These are phyloP conservation scores for Gasterosteus aculeatus DNA, from an alignment of 2,113 vertebrate genomes.

Conservation along the genomic window DNA sequence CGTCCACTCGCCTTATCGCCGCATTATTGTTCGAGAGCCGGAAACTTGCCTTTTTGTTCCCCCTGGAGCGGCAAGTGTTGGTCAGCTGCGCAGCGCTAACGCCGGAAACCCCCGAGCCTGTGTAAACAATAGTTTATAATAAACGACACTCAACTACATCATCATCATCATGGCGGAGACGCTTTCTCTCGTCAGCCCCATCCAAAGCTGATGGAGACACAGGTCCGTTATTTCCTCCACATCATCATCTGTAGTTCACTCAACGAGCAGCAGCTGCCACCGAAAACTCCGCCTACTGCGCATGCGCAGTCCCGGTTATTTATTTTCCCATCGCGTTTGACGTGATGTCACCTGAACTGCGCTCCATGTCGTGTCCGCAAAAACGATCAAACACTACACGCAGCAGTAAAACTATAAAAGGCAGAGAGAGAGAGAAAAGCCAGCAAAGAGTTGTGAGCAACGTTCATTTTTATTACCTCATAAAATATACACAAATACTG, in stretches of 20 bases:
- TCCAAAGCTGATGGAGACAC: not conserved
- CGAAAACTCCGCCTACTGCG: not conserved
- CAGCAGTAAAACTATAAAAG: not conserved
- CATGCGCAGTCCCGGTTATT: not conserved
- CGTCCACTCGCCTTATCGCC: not conserved
- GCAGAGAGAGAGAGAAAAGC: not conserved
- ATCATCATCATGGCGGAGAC: not conserved
- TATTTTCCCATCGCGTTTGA: not conserved
- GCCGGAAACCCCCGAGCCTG: constrained; percentile 35
- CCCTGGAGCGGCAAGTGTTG: constrained; percentile 18
- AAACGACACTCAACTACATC: not conserved
- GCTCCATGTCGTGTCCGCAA: not conserved
- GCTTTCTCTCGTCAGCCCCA: not conserved
- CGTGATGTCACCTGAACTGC: constrained; percentile 18
- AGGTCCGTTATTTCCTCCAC: constrained; percentile 66
- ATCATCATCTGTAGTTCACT: constrained; percentile 25
- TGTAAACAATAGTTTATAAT: not conserved
- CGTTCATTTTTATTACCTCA: constrained; percentile 82
- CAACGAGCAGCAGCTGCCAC: constrained; percentile 18
- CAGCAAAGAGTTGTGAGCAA: constrained; percentile 51
- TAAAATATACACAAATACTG: constrained; percentile 89
- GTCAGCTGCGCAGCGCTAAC: constrained; percentile 24
- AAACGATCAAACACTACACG: not conserved
- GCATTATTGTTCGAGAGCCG: constrained; percentile 4
- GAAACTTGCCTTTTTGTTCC: constrained; percentile 1